Base-by-base conservation (phyloP, 2,888 invertebrate species). In the Philhelius pedissequus region DNA sequence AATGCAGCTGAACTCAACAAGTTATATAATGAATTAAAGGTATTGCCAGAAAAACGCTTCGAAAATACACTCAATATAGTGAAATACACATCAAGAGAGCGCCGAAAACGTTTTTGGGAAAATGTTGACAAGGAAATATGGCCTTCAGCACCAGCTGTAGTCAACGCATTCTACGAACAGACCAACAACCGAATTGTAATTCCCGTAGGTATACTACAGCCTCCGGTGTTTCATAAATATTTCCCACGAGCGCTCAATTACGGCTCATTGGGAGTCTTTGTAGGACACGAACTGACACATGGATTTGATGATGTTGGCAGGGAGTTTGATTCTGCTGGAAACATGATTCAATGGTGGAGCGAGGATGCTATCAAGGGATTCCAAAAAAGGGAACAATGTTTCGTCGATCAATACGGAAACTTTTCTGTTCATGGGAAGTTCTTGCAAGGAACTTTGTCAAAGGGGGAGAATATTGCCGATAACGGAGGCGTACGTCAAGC, bases 151-250 rank as follows among this genome's bases (percentile, higher is more conserved):
- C 96, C 97, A 20, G 95, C 96, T 7, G 95, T 96, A 0, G 96
- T 97, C 0, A 98, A 98, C 90, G 97, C 98, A 0, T 97, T 97
- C 91, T 98, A 98, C 38, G 79, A 97, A 0, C 97, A 97, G 0
- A 96, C 96, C 0, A 96, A 86, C 30, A 86, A 86, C 40, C 70
- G 70, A 13, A 75, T 86, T 7, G 60, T 77, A 3, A 79, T 86
- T 13, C 86, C 86, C 0, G 75, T 79, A 6, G 81, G 86, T 5
- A 82, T 78, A 7, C 52, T 86, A 13, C 82, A 86, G 8, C 86
- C 86, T 8, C 98, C 2, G 97, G 97, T 0, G 97, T 98, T 97
- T 90, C 96, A 97, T 86, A 94, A 95, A 0, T 93, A 94, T 75
- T 97, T 96, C 90, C 97, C 97, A 0, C 94, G 94, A 87, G 84